Conservation (phyloP, 2,797 vertebrate species). For the Cossypha heuglini region DNA sequence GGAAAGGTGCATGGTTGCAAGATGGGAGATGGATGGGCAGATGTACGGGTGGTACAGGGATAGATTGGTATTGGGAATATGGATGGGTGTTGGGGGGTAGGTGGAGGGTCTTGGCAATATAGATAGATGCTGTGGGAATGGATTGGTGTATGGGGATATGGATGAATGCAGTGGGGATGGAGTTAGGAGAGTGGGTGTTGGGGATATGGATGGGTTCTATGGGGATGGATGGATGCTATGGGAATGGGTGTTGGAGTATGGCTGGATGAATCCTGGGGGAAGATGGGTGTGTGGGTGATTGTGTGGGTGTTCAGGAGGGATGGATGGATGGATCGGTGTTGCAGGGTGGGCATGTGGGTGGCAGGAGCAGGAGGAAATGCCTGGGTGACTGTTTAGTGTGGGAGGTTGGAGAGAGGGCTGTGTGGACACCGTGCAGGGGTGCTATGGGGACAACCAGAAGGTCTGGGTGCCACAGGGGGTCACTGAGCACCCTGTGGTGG, state of each 20-base stretch:
- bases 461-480: neutral
- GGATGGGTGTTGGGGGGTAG: neutral
- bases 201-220: neutral
- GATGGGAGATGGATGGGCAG: neutral
- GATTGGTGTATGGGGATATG: neutral
- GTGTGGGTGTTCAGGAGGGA: neutral
- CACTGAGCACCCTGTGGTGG: fast-evolving
- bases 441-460: neutral
- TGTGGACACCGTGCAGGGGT: neutral
- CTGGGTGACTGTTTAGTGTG: neutral
- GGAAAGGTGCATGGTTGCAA: too few species aligned
- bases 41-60: neutral
- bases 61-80: neutral
- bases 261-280: neutral
- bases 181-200: neutral
- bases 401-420: neutral
- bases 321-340: neutral
- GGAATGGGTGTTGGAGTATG: neutral
- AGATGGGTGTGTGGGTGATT: neutral
- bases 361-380: neutral
- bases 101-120: neutral
- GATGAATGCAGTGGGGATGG: neutral
- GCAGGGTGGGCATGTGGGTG: neutral
- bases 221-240: neutral
- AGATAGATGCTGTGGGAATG: neutral